Evolutionary conservation across 2,888 invertebrate genomes (phyloP), one percentile per base, ranked within the genome.

Genomic region (Noctua comes): DNA sequence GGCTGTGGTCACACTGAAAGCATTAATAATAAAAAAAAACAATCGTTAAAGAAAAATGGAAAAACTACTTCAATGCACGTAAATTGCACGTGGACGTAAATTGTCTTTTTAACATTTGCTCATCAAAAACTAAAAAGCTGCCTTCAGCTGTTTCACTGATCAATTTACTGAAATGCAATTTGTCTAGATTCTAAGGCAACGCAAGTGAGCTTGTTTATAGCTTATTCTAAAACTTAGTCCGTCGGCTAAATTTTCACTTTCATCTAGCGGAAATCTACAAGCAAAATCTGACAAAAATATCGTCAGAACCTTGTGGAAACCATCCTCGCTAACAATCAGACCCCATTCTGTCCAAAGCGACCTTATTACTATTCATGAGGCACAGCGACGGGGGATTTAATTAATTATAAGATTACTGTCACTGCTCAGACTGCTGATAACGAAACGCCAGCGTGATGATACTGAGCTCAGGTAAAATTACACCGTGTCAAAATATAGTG

Each of bases 391-490:
- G 36, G 70, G 75, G 83, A 86, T 88, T 90, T 88, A 87, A 89
- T 89, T 89, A 89, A 89, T 89, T 90, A 90, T 86, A 82, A 89
- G 89, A 90, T 90, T 89, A 90, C 83, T 83, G 89, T 86, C 86
- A 81, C 84, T 82, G 83, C 81, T 79, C 54, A 71, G 77, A 74
- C 79, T 76, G 48, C 27, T 82, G 90, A 89, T 89, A 89, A 85
- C 86, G 74, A 71, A 86, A 82, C 65, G 69, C 65, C 76, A 64
- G 69, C 64, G 68, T 80, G 85, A 87, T 84, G 81, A 82, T 83
- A 81, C 82, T 27, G 48, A 66, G 70, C 80, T 69, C 75, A 78
- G 77, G 81, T 83, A 78, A 71, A 64, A 21, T 73, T 66, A 78
- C 51, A 85, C 64, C 57, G 36, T 69, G 73, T 76, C 70, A 78